Conservation (phyloP, 2,888 invertebrate genomes). For the Congeria kusceri region DNA sequence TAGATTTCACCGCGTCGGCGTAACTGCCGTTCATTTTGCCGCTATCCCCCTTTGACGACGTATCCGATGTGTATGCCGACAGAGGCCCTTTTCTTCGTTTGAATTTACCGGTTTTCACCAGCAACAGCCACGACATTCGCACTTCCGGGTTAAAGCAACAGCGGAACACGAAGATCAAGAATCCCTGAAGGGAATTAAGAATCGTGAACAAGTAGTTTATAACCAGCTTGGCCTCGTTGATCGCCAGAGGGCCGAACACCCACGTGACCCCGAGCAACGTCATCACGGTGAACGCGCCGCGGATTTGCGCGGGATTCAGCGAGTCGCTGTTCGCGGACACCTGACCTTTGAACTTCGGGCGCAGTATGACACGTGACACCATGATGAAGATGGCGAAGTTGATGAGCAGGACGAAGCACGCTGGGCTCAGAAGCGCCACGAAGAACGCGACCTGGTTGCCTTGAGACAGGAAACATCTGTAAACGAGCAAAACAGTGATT, state of each 20-base stretch:
- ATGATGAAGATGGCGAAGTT: slow-evolving; percentile 86
- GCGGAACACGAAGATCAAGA: slow-evolving; percentile 80
- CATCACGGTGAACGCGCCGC: slow-evolving; percentile 82
- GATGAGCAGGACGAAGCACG: slow-evolving; percentile 84
- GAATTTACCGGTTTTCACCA: slow-evolving; percentile 79
- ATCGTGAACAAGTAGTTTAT: slow-evolving; percentile 82
- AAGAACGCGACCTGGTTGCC: slow-evolving; percentile 85
- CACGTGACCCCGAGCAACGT: slow-evolving; percentile 82
- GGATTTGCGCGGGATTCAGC: slow-evolving; percentile 75
- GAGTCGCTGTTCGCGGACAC: slow-evolving; percentile 58
- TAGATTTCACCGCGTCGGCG: slow-evolving; percentile 61
- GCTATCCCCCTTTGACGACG: slow-evolving; percentile 67
- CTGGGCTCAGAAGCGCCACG: slow-evolving; percentile 85
- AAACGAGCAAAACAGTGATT: slow-evolving; percentile 38
- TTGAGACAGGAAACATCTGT: slow-evolving; percentile 85
- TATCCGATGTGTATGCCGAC: slow-evolving; percentile 70
- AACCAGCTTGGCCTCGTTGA: slow-evolving; percentile 77
- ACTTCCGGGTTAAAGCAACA: slow-evolving; percentile 81
- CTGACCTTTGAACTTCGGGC: slow-evolving; percentile 77
- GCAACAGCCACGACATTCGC: slow-evolving; percentile 78
- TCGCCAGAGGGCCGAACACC: slow-evolving; percentile 82
- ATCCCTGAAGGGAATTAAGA: slow-evolving; percentile 81
- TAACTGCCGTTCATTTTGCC: slow-evolving; percentile 61
- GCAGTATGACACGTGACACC: slow-evolving; percentile 79
- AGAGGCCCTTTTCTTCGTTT: slow-evolving; percentile 77